phyloP scores from a whole-genome alignment of 2,888 invertebrate genomes.

The Sericinus montela region DNA sequence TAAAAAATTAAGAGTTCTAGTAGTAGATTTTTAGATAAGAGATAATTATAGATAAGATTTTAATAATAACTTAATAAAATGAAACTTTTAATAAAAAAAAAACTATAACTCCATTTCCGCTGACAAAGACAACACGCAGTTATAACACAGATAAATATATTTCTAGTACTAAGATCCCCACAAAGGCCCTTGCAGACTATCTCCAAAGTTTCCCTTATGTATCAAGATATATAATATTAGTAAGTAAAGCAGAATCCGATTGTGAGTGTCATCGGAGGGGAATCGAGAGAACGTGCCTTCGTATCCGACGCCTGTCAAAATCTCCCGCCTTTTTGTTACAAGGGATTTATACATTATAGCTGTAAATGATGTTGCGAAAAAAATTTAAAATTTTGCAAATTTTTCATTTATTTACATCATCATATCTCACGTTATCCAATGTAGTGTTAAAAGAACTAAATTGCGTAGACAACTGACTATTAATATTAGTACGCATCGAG shows the following conservation, averaged over 20 bases:
- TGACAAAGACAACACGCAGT: neutral
- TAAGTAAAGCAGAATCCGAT: constrained; percentile 8
- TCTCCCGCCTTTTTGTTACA: constrained; percentile 16
- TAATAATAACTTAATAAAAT: no score
- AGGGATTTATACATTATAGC: constrained; percentile 5
- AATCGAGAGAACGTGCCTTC: constrained; percentile 10
- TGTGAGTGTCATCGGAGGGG: constrained; percentile 8
- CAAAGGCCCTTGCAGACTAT: constrained; percentile 11
- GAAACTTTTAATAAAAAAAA: no score
- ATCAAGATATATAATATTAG: constrained; percentile 19
- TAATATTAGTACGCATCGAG: no score
- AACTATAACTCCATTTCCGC: neutral
- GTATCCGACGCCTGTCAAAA: constrained; percentile 11
- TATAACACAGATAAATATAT: constrained; percentile 3
- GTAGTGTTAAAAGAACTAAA: no score
- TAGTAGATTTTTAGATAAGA: no score
- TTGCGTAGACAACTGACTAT: no score
- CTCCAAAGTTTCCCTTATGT: constrained; percentile 17
- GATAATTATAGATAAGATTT: no score
- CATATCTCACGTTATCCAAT: no score
- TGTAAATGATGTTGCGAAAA: no score
- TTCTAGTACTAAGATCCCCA: constrained; percentile 8
- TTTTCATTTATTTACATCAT: no score
- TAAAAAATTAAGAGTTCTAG: no score
- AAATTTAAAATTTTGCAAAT: no score